Evolutionary conservation across 1,140 invertebrate genomes (phyloP), one percentile per base, ranked within the genome.

Genomic region (Tyrophagus putrescentiae): DNA sequence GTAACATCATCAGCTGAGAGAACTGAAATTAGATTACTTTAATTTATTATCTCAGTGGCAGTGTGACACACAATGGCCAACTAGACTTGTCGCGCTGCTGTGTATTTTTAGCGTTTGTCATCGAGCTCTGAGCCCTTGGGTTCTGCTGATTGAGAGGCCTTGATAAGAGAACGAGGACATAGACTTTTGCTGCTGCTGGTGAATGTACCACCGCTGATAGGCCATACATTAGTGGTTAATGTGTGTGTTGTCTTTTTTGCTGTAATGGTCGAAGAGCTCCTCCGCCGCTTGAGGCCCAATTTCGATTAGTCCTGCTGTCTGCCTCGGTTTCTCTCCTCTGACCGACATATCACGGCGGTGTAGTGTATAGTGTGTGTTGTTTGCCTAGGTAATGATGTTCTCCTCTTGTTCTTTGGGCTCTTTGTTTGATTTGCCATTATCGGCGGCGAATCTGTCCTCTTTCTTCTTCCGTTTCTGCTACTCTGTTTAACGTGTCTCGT

Each of bases 321-420:
- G 36, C 36, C 13, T 39, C 21, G 13, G 36, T 39, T 39, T 39
- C 21, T 13, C 36, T 21, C 21, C 36, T 13, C 21, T 21, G 13
- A 39, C 36, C 21, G 36, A 39, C 36, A 21, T 57, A 9, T 60
- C 18, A 60, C 9, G 4, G 61, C 61, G 25, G 36, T n/a, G n/a
- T n/a, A n/a, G n/a, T n/a, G n/a, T n/a, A n/a, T n/a, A n/a, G n/a
- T n/a, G n/a, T n/a, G n/a, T n/a, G n/a, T n/a, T n/a, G n/a, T n/a
- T n/a, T n/a, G n/a, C n/a, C n/a, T n/a, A n/a, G n/a, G n/a, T n/a
- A n/a, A n/a, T n/a, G n/a, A n/a, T n/a, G n/a, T n/a, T n/a, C n/a
- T n/a, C n/a, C n/a, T n/a, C n/a, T n/a, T n/a, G n/a, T n/a, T n/a
- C n/a, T n/a, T n/a, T n/a, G n/a, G n/a, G n/a, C n/a, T n/a, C n/a